phyloP scores from a whole-genome alignment of 2,797 vertebrate genomes.

The Garrulus glandarius region DNA sequence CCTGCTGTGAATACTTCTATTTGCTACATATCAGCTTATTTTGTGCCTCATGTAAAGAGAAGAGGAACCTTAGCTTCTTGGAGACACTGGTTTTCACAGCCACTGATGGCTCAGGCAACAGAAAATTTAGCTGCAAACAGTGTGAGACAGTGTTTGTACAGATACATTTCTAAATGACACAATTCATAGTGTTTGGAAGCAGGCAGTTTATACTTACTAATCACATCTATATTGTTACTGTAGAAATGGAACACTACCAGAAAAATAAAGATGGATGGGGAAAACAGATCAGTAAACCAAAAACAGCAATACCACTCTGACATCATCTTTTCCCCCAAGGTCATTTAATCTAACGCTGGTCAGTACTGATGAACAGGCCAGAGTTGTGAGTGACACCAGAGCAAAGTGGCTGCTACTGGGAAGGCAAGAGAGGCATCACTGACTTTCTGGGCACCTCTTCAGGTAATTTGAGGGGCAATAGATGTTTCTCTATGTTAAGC shows the following conservation, averaged over 20 bases:
- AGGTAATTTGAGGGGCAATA: neutral
- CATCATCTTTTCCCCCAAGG: neutral
- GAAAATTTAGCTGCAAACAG: neutral
- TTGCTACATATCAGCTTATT: neutral
- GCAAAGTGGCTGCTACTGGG: neutral
- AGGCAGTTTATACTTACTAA: neutral
- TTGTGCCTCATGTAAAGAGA: neutral
- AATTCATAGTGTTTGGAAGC: neutral
- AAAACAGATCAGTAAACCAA: neutral
- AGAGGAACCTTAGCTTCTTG: neutral
- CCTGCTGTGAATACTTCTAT: neutral
- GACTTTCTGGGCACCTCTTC: neutral
- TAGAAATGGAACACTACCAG: neutral
- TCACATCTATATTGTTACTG: neutral
- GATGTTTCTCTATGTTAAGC: neutral
- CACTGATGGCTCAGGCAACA: neutral
- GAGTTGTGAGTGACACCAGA: neutral
- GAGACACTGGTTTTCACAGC: neutral
- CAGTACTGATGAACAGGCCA: neutral
- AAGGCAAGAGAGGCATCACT: neutral
- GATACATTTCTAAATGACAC: neutral
- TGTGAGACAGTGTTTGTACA: neutral
- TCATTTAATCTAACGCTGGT: neutral
- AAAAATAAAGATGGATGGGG: neutral
- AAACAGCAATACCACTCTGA: neutral